Percentiles rank a stretch among this genome's conserved stretches.
phyloP scores from a whole-genome alignment of 2,113 vertebrate genomes.

The Amblyopsis rosae region DNA sequence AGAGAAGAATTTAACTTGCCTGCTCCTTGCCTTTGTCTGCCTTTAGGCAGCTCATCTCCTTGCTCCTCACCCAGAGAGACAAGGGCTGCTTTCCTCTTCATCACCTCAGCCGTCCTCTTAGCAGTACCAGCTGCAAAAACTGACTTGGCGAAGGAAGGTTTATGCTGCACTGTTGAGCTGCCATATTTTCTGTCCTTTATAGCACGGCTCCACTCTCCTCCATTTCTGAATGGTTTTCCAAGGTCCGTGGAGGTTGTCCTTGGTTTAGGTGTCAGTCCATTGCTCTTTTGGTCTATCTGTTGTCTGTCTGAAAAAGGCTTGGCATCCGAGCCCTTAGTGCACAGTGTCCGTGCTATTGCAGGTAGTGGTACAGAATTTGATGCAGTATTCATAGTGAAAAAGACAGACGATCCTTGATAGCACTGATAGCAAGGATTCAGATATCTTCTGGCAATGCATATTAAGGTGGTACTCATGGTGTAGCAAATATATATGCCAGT shows the following conservation, averaged over 20 bases:
- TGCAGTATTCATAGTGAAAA: slow-evolving; percentile 1
- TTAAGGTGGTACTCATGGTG: slow-evolving; percentile 52
- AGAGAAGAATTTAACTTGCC: slow-evolving; percentile 1
- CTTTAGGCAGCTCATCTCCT: not conserved
- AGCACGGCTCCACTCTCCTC: not conserved
- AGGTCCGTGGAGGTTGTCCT: too few relatives aligned
- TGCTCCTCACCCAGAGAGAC: not conserved
- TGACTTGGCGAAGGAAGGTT: slow-evolving; percentile 41
- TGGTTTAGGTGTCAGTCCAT: slow-evolving; percentile 1
- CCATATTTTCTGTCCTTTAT: slow-evolving; percentile 10
- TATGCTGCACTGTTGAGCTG: not conserved
- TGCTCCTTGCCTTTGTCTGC: slow-evolving; percentile 2
- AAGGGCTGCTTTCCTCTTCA: slow-evolving; percentile 43
- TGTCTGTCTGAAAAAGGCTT: not conserved
- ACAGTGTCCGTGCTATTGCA: slow-evolving; percentile 22
- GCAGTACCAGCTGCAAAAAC: slow-evolving; percentile 83
- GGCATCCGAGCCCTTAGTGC: slow-evolving; percentile 36
- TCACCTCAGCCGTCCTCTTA: slow-evolving; percentile 68
- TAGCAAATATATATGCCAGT: not conserved
- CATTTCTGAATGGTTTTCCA: not conserved
- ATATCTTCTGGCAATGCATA: slow-evolving; percentile 42
- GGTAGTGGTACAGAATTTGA: slow-evolving; percentile 5
- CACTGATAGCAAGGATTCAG: slow-evolving; percentile 29
- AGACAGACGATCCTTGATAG: slow-evolving; percentile 10
- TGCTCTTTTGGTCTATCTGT: not conserved